Evolutionary conservation across 2,113 vertebrate species (phyloP).

Genomic region (Myxocyprinus asiaticus): DNA sequence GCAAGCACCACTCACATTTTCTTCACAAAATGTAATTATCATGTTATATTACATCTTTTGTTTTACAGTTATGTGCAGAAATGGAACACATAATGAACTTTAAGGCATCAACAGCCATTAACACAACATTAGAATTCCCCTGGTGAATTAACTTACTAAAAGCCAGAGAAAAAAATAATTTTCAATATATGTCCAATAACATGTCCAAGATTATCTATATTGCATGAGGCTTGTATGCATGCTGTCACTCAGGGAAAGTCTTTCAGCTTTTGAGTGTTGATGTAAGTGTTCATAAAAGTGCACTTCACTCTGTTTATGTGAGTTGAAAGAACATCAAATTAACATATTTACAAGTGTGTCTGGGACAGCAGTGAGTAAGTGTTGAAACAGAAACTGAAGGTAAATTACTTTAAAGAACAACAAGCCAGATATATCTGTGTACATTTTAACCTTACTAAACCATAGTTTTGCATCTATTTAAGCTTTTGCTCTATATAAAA

Average conservation of each 20-base stretch:
- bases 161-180: background rate
- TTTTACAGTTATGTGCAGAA: background rate
- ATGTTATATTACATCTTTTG: conserved; percentile 2
- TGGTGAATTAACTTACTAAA: background rate
- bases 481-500: too few relatives aligned
- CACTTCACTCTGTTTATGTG: too few relatives aligned
- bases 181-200: background rate
- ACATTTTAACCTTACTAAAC: too few relatives aligned
- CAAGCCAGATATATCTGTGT: too few relatives aligned
- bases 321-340: background rate
- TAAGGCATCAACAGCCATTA: background rate
- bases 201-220: background rate
- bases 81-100: background rate
- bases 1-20: too few relatives aligned
- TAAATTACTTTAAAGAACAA: too few relatives aligned
- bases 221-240: too few relatives aligned
- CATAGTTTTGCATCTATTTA: too few relatives aligned
- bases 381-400: too few relatives aligned
- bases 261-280: background rate
- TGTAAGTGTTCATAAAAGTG: conserved; percentile 30
- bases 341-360: too few relatives aligned
- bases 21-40: too few relatives aligned
- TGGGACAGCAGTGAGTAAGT: too few relatives aligned
- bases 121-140: background rate
- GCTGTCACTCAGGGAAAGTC: conserved; percentile 2